Conservation (phyloP, 2,888 invertebrate species). For the Habrosyne pyritoides region DNA sequence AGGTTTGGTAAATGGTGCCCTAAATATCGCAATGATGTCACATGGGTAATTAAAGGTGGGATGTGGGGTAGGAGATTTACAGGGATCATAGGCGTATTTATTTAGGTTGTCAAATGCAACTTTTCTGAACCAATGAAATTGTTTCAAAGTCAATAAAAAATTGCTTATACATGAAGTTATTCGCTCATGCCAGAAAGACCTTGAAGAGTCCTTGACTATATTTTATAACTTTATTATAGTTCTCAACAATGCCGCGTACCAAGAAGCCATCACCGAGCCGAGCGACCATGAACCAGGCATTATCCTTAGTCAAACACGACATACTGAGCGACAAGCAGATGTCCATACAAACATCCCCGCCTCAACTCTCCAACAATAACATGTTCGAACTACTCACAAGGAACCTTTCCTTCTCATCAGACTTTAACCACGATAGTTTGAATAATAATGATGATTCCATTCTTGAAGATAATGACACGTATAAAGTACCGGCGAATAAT, state of each 20-base stretch:
- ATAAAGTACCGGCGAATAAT: conserved; percentile 76
- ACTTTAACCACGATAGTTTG: conserved; percentile 78
- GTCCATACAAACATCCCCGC: conserved; percentile 43
- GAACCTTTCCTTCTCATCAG: conserved; percentile 77
- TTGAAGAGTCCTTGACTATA: conserved; percentile 9
- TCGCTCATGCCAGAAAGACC: no score
- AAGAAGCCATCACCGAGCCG: conserved; percentile 79
- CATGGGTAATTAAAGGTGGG: no score
- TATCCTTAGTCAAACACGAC: conserved; percentile 75
- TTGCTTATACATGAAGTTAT: no score
- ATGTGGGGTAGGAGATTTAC: no score
- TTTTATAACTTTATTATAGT: conserved; percentile 69
- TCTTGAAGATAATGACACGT: conserved; percentile 70
- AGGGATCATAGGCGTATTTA: no score
- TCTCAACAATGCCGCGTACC: conserved; percentile 85
- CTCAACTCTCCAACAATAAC: conserved; percentile 57
- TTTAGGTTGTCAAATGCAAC: no score
- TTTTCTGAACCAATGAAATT: no score
- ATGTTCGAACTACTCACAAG: conserved; percentile 75
- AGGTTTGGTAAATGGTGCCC: no score
- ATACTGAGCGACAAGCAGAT: conserved; percentile 64
- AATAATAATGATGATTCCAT: conserved; percentile 66
- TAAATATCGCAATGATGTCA: no score
- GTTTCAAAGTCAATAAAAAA: no score
- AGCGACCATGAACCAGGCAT: conserved; percentile 64